phyloP scores from a whole-genome alignment of 2,797 vertebrate species.

The Diplodus sargus region DNA sequence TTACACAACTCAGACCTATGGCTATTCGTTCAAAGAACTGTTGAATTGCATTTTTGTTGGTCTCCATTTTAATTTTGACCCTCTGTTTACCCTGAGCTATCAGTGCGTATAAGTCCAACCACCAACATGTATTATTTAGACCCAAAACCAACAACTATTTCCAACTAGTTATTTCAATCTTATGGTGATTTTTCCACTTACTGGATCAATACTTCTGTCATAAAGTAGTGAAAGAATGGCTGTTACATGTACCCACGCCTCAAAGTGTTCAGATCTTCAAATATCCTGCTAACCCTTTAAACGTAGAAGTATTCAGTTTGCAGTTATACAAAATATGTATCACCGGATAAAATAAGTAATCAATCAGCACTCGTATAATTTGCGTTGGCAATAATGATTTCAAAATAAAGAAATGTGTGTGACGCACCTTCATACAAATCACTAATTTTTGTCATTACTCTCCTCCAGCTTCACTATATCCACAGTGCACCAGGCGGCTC shows the following conservation, averaged over 20 bases:
- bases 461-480: slow-evolving; percentile 93
- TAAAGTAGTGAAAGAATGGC: neutral
- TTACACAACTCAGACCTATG: too few relatives aligned
- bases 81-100: neutral
- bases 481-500: slow-evolving; percentile 94
- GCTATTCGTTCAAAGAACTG: neutral
- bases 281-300: neutral
- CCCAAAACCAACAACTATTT: neutral
- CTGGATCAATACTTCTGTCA: neutral
- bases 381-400: too few relatives aligned
- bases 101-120: neutral
- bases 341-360: too few relatives aligned
- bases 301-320: neutral
- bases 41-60: neutral
- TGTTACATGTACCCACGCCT: neutral
- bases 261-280: neutral
- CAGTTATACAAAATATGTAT: too few relatives aligned
- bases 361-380: too few relatives aligned
- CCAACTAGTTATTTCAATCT: neutral
- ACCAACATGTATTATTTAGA: neutral
- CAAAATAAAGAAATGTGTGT: too few relatives aligned
- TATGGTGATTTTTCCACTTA: neutral
- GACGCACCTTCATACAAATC: neutral
- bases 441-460: neutral
- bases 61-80: neutral